Percentiles rank a stretch among this genome's conserved stretches.
phyloP scores from a whole-genome alignment of 2,797 vertebrate genomes.

The Mionectes olivaceus region DNA sequence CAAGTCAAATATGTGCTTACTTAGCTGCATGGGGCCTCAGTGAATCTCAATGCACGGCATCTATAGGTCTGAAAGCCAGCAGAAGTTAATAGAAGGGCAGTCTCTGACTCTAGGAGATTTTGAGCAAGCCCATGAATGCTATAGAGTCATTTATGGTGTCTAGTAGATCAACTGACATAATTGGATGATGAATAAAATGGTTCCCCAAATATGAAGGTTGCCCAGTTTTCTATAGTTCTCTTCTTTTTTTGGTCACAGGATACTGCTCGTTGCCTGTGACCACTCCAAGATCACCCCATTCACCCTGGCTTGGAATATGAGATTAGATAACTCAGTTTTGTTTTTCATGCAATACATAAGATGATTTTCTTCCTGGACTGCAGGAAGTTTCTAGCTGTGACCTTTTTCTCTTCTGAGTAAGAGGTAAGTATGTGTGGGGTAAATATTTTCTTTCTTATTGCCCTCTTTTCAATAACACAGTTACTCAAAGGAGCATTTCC shows the following conservation, averaged over 20 bases:
- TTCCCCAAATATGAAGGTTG: neutral
- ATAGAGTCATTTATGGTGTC: neutral
- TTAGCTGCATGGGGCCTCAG: neutral
- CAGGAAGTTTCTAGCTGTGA: neutral
- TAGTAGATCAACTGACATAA: neutral
- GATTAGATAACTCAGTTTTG: neutral
- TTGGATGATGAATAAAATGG: neutral
- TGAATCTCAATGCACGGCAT: neutral
- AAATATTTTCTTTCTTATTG: neutral
- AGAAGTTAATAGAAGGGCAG: neutral
- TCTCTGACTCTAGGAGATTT: neutral
- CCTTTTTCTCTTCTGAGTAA: neutral
- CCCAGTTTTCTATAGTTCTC: neutral
- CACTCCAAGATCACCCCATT: neutral
- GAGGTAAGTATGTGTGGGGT: neutral
- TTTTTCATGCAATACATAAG: neutral
- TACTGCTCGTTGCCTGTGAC: neutral
- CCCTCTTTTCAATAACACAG: neutral
- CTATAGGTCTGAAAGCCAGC: neutral
- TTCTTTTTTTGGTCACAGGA: neutral
- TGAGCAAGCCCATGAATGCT: neutral
- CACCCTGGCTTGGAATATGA: neutral
- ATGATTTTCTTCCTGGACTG: neutral
- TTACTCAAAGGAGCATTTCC: neutral
- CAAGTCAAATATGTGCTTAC: neutral